These are phyloP conservation scores for Zophobas morio DNA, from an alignment of 1,140 invertebrate species.

Conservation along the genomic window DNA sequence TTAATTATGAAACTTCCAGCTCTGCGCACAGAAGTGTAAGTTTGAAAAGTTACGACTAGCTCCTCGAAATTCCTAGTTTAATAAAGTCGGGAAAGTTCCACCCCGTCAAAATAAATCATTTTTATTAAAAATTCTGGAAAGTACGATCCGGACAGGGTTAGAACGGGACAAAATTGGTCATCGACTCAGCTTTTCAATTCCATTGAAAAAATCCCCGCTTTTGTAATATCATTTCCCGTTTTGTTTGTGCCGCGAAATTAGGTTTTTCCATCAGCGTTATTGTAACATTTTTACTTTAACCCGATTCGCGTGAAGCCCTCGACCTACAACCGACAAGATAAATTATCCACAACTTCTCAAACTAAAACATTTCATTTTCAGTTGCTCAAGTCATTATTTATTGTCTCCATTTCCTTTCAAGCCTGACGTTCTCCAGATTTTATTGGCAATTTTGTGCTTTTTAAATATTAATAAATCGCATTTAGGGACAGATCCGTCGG, in stretches of 20 bases:
- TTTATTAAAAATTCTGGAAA: constrained; percentile 13
- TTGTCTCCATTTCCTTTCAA: background rate
- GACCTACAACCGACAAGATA: background rate
- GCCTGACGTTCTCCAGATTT: background rate
- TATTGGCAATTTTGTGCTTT: background rate
- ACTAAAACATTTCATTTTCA: no score
- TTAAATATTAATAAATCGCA: background rate
- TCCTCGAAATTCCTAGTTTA: background rate
- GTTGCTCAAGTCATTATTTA: background rate
- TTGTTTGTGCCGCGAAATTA: background rate
- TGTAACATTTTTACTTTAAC: constrained; percentile 10
- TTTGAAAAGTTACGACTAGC: background rate
- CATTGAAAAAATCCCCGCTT: background rate
- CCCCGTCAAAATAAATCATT: background rate
- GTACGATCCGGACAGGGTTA: background rate
- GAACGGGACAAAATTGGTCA: background rate
- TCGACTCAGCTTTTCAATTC: background rate
- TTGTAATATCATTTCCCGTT: background rate
- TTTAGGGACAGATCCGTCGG: background rate
- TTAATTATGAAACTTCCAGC: constrained; percentile 31
- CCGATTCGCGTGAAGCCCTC: background rate
- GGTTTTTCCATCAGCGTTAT: background rate
- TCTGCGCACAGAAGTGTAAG: background rate
- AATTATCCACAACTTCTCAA: background rate
- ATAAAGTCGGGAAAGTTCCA: constrained; percentile 1